Evolutionary conservation across 2,113 vertebrate species (phyloP).

Genomic region (Limnothrissa miodon): DNA sequence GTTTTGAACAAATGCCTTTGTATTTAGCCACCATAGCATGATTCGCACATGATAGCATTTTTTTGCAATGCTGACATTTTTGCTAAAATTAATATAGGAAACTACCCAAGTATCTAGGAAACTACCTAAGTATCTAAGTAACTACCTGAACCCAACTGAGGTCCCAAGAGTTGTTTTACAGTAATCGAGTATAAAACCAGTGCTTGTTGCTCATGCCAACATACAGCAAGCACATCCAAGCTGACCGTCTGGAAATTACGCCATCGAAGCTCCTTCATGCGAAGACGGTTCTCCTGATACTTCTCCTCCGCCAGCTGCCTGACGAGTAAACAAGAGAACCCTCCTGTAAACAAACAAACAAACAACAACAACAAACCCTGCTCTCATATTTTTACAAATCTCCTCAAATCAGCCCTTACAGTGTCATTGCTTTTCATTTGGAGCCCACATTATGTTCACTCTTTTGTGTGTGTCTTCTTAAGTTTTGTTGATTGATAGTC

Average conservation of each 20-base stretch:
- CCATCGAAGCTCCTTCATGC: slow-evolving; percentile 71
- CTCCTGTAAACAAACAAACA: no score
- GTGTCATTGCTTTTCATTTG: no score
- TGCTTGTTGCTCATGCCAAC: background rate
- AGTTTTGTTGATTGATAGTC: no score
- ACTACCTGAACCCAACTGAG: background rate
- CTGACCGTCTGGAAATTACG: slow-evolving; percentile 64
- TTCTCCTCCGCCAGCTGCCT: slow-evolving; percentile 81
- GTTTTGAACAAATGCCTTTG: background rate
- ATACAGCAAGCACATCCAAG: slow-evolving; percentile 66
- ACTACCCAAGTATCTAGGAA: background rate
- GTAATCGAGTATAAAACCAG: background rate
- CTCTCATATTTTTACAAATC: no score
- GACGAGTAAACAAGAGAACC: slow-evolving; percentile 22
- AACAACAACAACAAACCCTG: no score
- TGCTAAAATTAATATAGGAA: background rate
- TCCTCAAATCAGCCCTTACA: no score
- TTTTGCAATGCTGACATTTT: background rate
- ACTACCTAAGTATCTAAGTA: background rate
- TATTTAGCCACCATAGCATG: background rate
- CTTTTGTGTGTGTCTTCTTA: no score
- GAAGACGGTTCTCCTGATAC: slow-evolving; percentile 74
- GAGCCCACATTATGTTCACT: no score
- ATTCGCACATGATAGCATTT: background rate
- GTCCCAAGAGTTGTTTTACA: background rate